These are phyloP conservation scores for Melinaea marsaeus DNA, from an alignment of 2,888 invertebrate species.

Conservation along the genomic window DNA sequence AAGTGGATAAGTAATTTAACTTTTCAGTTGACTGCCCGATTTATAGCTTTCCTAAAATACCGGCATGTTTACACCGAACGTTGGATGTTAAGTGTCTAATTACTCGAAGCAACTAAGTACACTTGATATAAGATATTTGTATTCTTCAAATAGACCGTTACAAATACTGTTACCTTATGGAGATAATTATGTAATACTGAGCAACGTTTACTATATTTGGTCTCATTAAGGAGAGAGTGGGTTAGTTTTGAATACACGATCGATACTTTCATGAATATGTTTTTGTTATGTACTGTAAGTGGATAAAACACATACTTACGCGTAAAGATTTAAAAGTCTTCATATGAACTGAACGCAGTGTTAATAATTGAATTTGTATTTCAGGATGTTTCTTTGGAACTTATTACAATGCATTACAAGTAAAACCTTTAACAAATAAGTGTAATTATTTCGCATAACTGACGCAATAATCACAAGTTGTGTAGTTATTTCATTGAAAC, in stretches of 20 bases:
- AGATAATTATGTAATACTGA: constrained; percentile 25
- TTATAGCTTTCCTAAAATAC: constrained; percentile 51
- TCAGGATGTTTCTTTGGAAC: constrained; percentile 12
- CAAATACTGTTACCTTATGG: constrained; percentile 22
- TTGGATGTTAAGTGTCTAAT: constrained; percentile 41
- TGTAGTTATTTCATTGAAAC: too few relatives aligned
- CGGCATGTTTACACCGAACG: constrained; percentile 44
- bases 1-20: constrained; percentile 39
- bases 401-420: neutral
- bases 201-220: constrained; percentile 17
- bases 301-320: constrained; percentile 6
- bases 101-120: constrained; percentile 30
- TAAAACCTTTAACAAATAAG: neutral
- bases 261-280: constrained; percentile 18
- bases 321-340: constrained; percentile 4
- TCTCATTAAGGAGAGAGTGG: constrained; percentile 17
- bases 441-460: too few relatives aligned
- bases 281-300: constrained; percentile 14
- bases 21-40: constrained; percentile 52
- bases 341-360: constrained; percentile 14
- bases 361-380: constrained; percentile 21
- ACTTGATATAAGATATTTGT: constrained; percentile 23
- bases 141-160: constrained; percentile 27
- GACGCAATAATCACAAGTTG: too few relatives aligned
- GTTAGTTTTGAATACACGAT: constrained; percentile 14